Percentiles rank a stretch among this genome's conserved stretches.
Evolutionary conservation across 30 jellyfish, hydroid and myxozoan species (phyloP).

Genomic region (Sanderia malayensis): DNA sequence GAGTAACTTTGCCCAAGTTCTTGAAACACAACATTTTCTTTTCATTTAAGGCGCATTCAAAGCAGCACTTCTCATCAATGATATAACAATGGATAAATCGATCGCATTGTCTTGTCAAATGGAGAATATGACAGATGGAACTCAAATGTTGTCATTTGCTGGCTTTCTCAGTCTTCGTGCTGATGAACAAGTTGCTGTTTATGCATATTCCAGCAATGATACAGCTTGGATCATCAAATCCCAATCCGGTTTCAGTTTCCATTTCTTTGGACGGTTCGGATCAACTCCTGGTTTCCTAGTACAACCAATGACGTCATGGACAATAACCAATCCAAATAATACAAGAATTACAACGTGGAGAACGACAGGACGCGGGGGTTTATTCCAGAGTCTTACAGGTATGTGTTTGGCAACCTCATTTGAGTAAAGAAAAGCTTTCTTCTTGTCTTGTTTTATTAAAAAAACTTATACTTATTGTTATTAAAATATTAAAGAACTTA

Average conservation of each 20-base stretch:
- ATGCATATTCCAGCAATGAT: constrained; percentile 52
- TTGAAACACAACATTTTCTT: too few relatives aligned
- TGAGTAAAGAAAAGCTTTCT: too few relatives aligned
- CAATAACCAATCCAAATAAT: constrained; percentile 21
- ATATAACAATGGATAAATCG: constrained; percentile 37
- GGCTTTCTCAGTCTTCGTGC: constrained; percentile 83
- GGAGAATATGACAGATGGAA: constrained; percentile 45
- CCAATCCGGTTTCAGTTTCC: constrained; percentile 64
- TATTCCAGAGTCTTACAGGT: constrained; percentile 84
- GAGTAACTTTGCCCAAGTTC: too few relatives aligned
- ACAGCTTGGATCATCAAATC: constrained; percentile 48
- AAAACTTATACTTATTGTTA: too few relatives aligned
- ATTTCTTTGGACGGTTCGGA: constrained; percentile 81
- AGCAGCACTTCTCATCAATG: constrained; percentile 60
- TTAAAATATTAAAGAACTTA: too few relatives aligned
- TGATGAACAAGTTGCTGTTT: constrained; percentile 68
- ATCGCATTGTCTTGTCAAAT: constrained; percentile 38
- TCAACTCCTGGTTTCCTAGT: constrained; percentile 82
- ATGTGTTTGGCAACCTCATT: too few relatives aligned
- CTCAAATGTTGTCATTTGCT: constrained; percentile 63
- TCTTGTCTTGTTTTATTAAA: too few relatives aligned
- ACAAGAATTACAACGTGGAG: constrained; percentile 55
- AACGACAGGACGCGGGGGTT: constrained; percentile 64
- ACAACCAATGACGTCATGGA: constrained; percentile 39
- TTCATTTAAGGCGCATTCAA: constrained; percentile 31